phyloP scores from a whole-genome alignment of 2,113 vertebrate species.

The Mohoua ochrocephala region DNA sequence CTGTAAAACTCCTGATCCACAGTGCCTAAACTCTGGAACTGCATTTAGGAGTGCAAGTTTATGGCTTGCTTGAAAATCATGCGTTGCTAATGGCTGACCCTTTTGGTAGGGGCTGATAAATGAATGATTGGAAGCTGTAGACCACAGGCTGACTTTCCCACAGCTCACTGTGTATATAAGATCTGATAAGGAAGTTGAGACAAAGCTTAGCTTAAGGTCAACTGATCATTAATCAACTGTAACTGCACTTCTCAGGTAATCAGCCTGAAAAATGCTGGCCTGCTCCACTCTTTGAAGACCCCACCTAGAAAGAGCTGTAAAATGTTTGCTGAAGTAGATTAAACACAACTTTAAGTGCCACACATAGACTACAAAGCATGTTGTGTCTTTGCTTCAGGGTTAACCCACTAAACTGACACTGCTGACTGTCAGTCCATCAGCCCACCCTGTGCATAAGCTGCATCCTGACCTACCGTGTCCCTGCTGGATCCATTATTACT shows the following conservation, averaged over 20 bases:
- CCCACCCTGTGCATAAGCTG: background rate
- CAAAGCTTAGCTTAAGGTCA: slow-evolving; percentile 55
- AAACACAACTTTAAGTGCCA: slow-evolving; percentile 39
- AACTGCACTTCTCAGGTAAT: slow-evolving; percentile 60
- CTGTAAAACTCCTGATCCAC: background rate
- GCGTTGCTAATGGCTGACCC: background rate
- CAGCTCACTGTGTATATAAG: slow-evolving; percentile 55
- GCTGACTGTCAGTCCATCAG: background rate
- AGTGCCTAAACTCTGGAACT: background rate
- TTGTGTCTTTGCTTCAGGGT: slow-evolving; percentile 14
- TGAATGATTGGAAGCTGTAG: slow-evolving; percentile 32
- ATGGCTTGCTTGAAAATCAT: background rate
- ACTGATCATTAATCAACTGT: slow-evolving; percentile 61
- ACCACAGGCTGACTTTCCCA: slow-evolving; percentile 60
- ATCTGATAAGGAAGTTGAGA: slow-evolving; percentile 63
- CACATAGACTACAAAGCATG: slow-evolving; percentile 37
- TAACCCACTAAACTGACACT: background rate
- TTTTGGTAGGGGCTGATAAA: slow-evolving; percentile 35
- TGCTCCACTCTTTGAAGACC: slow-evolving; percentile 42
- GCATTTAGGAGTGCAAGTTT: background rate
- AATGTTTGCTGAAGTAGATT: slow-evolving; percentile 59
- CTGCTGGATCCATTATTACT: background rate
- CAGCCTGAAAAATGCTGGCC: slow-evolving; percentile 43
- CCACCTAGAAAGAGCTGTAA: slow-evolving; percentile 50
- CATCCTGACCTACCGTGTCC: background rate